A percentile compares a stretch with the other conserved stretches of the same genome.
phyloP scores from a whole-genome alignment of 2,888 invertebrate species.

The Ectobius pallidus region DNA sequence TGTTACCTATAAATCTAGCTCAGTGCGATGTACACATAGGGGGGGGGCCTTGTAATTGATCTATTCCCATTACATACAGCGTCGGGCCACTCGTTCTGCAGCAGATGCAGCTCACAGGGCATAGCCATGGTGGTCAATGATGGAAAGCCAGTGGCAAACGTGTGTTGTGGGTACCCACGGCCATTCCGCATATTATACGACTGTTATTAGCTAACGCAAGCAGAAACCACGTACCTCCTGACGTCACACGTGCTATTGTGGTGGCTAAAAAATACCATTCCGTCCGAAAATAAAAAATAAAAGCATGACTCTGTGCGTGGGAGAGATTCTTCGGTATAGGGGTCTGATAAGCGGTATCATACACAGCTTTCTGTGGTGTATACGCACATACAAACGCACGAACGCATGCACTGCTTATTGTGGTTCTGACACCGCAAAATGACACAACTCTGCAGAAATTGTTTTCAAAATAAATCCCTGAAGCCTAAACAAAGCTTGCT shows the following conservation, averaged over 20 bases:
- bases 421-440: neutral
- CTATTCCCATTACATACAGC: neutral
- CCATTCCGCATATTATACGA: neutral
- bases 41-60: neutral
- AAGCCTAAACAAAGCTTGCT: neutral
- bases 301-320: neutral
- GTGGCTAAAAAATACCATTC: neutral
- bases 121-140: neutral
- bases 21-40: neutral
- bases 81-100: neutral
- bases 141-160: neutral
- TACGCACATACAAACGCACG: too few relatives aligned
- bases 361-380: too few relatives aligned
- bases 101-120: neutral
- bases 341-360: neutral
- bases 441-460: neutral
- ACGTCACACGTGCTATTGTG: neutral
- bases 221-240: neutral
- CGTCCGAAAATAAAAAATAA: neutral
- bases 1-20: neutral
- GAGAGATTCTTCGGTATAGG: neutral
- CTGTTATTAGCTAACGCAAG: neutral
- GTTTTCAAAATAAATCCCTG: neutral
- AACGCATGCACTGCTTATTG: neutral
- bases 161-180: neutral